Evolutionary conservation across 2,113 vertebrate genomes (phyloP).

Genomic region (Dicrurus megarhynchus): DNA sequence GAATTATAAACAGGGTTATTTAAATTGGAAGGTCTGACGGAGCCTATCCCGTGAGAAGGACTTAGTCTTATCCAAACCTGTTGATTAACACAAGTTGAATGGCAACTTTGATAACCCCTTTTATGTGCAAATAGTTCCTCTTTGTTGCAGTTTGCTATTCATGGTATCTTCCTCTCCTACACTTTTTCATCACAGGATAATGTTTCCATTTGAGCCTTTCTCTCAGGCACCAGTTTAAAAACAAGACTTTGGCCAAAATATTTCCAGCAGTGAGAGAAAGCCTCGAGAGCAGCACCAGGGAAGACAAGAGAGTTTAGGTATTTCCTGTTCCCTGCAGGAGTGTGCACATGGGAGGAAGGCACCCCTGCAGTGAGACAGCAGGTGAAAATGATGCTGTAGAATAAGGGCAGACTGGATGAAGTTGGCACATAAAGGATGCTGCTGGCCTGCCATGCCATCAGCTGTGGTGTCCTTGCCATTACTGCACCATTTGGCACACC

Average conservation of each 20-base stretch:
- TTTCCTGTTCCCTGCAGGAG: neutral
- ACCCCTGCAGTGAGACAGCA: neutral
- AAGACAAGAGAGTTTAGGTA: neutral
- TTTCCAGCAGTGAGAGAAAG: neutral
- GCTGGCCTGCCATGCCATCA: neutral
- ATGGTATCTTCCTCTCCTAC: neutral
- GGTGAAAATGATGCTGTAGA: neutral
- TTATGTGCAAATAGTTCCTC: constrained; percentile 10
- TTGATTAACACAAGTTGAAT: constrained; percentile 54
- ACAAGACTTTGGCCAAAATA: neutral
- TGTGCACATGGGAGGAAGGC: neutral
- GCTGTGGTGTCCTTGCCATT: neutral
- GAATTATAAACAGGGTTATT: constrained; percentile 68
- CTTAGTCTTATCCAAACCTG: constrained; percentile 51
- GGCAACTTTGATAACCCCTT: constrained; percentile 51
- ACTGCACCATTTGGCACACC: neutral
- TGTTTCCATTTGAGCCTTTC: neutral
- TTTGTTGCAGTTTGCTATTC: constrained; percentile 40
- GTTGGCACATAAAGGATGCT: neutral
- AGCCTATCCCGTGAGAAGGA: constrained; percentile 60
- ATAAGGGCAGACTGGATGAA: neutral
- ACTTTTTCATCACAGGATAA: neutral
- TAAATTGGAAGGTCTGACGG: constrained; percentile 68
- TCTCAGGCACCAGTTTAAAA: neutral
- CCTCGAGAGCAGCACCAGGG: neutral